These are phyloP conservation scores for Erpornis zantholeuca DNA, from an alignment of 2,113 vertebrate species.

Conservation along the genomic window DNA sequence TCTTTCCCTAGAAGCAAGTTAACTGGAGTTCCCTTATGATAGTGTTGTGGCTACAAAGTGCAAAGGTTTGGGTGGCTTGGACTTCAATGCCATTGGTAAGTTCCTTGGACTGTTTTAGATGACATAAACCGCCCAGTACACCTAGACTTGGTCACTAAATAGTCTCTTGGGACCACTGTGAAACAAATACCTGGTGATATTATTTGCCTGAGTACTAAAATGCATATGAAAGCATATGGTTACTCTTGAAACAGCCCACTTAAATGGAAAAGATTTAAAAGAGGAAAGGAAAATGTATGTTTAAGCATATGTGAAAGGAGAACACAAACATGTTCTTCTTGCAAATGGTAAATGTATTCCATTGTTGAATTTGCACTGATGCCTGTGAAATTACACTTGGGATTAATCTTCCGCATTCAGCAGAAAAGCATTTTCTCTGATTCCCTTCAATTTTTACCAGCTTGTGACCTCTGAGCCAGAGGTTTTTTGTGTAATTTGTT, in stretches of 20 bases:
- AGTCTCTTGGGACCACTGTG: background rate
- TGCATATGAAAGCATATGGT: background rate
- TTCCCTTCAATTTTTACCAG: slow-evolving; percentile 2
- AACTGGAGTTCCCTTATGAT: background rate
- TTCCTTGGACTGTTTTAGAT: background rate
- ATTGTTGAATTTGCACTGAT: background rate
- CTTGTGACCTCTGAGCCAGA: background rate
- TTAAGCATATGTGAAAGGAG: background rate
- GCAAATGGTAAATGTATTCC: background rate
- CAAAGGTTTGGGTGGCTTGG: background rate
- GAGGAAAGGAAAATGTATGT: background rate
- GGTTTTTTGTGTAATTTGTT: background rate
- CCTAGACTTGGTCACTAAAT: background rate
- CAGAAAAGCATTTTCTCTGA: background rate
- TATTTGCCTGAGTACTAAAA: background rate
- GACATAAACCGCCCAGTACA: background rate
- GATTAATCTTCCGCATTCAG: background rate
- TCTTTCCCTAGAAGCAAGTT: background rate
- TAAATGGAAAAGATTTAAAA: background rate
- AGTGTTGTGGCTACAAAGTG: background rate
- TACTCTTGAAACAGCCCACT: background rate
- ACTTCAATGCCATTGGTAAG: background rate
- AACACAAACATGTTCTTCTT: background rate
- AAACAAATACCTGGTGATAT: background rate
- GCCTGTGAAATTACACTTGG: background rate